Evolutionary conservation across 2,888 invertebrate genomes (phyloP).

Genomic region (Drosophila lutescens): DNA sequence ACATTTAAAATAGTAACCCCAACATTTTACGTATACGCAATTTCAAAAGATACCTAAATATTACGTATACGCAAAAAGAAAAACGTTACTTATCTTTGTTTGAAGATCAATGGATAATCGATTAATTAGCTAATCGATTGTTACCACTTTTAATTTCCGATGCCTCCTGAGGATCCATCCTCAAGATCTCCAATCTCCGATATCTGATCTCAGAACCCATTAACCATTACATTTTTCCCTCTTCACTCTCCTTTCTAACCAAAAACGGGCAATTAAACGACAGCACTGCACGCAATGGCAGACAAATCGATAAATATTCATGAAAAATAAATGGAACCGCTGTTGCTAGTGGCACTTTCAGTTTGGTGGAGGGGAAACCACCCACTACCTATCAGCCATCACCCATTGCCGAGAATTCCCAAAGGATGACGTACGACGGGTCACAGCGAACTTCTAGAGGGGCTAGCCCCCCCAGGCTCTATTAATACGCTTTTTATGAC

Average conservation of each 20-base stretch:
- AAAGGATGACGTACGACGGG: slow-evolving; percentile 48
- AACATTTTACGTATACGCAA: no score
- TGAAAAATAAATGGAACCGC: slow-evolving; percentile 66
- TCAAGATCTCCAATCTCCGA: no score
- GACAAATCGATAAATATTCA: slow-evolving; percentile 76
- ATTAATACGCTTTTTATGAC: slow-evolving; percentile 37
- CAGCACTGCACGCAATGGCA: slow-evolving; percentile 42
- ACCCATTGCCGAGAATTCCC: slow-evolving; percentile 18
- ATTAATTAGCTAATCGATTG: no score
- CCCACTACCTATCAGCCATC: not conserved
- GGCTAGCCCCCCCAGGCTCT: slow-evolving; percentile 21
- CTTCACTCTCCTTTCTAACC: not conserved
- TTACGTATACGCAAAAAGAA: not conserved
- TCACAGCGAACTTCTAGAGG: slow-evolving; percentile 18
- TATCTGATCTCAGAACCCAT: not conserved
- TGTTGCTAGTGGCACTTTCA: slow-evolving; percentile 55
- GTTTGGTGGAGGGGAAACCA: slow-evolving; percentile 36
- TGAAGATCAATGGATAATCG: no score
- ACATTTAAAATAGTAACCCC: no score
- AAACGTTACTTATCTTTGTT: no score
- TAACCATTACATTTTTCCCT: not conserved
- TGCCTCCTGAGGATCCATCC: no score
- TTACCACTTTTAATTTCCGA: no score
- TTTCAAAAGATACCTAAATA: not conserved
- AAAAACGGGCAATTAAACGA: slow-evolving; percentile 20